A percentile compares a stretch with the other conserved stretches of the same genome.
Evolutionary conservation across 1,140 invertebrate species (phyloP).

Genomic region (Diorhabda carinulata): DNA sequence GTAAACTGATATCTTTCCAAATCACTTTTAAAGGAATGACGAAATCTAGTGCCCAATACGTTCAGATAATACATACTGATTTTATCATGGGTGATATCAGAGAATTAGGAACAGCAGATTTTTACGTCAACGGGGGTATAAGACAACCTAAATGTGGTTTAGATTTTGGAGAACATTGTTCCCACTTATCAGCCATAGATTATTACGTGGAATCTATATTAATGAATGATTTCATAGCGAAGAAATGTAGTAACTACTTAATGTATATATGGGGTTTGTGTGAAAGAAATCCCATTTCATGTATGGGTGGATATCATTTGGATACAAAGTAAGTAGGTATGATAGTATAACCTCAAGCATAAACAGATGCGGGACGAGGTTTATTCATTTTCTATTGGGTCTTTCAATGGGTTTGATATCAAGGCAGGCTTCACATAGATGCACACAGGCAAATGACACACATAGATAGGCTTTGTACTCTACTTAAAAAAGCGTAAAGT

Average conservation of each 20-base stretch:
- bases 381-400: too few relatives aligned
- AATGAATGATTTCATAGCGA: slow-evolving; percentile 6
- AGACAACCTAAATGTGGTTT: slow-evolving; percentile 7
- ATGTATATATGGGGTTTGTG: background rate
- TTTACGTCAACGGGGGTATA: slow-evolving; percentile 7
- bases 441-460: too few relatives aligned
- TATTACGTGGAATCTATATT: slow-evolving; percentile 4
- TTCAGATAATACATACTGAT: slow-evolving; percentile 7
- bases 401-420: too few relatives aligned
- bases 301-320: slow-evolving; percentile 9
- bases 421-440: too few relatives aligned
- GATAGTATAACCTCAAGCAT: too few relatives aligned
- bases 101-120: slow-evolving; percentile 3
- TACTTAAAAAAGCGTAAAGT: too few relatives aligned
- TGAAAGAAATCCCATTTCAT: background rate
- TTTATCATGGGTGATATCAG: background rate
- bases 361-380: too few relatives aligned
- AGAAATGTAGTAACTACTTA: background rate
- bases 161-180: background rate
- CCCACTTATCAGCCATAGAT: background rate
- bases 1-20: background rate
- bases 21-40: background rate
- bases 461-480: too few relatives aligned
- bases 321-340: slow-evolving; percentile 9
- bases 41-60: background rate